Evolutionary conservation across 2,797 vertebrate species (phyloP), one percentile per base, ranked within the genome.

Genomic region (Acipenser ruthenus): DNA sequence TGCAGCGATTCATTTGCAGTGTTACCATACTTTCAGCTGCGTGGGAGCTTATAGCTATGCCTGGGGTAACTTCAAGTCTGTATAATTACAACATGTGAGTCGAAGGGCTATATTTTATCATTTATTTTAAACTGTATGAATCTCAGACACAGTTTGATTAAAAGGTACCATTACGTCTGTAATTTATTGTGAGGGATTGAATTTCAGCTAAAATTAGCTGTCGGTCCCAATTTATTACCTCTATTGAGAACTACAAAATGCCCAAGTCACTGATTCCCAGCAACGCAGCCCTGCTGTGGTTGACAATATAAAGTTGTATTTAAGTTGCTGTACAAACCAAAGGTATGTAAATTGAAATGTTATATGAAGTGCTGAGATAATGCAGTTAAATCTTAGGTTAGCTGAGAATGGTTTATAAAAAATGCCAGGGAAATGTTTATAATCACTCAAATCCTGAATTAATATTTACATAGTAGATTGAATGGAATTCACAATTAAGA

Each of bases 171-270:
- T 80, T 88, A 86, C 90, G 85, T 90, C 88, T 89, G 86, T 95
- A 95, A 95, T 88, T 90, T 88, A 91, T 92, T 92, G 90, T 90
- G 86, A 84, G 84, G 91, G 89, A 88, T 95, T 92, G 80, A 67
- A 89, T 96, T 97, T 93, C 93, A 86, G 86, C 91, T 88, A 92
- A 94, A 95, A 95, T 96, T 94, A 94, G 91, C 92, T 93, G 91
- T 92, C 90, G 91, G 88, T 83, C 87, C 75, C 85, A 88, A 88
- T 94, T 94, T 94, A 95, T 94, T 90, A 90, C 88, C 84, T 83
- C 88, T 89, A 92, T 87, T 83, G 89, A 92, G 90, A 88, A 89
- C 88, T 88, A 88, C 86, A 91, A 88, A 89, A 89, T 89, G 84
- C 83, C 70, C 81, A 78, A 77, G 74, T 77, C 74, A 74, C 74